Evolutionary conservation across 2,113 vertebrate species (phyloP).

Genomic region (Alethe castanea): DNA sequence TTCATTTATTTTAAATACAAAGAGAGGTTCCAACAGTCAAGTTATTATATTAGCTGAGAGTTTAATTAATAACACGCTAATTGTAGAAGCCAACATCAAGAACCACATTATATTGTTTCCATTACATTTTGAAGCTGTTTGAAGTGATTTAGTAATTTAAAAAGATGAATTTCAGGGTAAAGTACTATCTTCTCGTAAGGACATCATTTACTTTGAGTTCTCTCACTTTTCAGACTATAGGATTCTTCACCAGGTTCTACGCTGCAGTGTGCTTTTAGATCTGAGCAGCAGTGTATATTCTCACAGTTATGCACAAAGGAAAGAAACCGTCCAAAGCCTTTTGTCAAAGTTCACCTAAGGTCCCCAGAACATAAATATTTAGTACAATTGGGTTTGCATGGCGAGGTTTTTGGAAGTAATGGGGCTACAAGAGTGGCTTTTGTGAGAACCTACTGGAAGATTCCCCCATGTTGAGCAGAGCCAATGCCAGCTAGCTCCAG

Average conservation of each 20-base stretch:
- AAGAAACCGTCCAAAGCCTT: background rate
- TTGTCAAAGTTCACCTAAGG: background rate
- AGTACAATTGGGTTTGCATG: background rate
- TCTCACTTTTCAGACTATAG: background rate
- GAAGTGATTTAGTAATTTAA: constrained; percentile 66
- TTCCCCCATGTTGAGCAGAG: background rate
- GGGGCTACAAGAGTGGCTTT: background rate
- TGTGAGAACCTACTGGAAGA: background rate
- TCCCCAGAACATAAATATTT: background rate
- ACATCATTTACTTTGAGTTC: background rate
- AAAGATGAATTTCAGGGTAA: constrained; percentile 28
- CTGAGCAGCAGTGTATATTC: background rate
- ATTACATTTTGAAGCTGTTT: constrained; percentile 70
- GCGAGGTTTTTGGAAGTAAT: background rate
- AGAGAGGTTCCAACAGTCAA: constrained; percentile 69
- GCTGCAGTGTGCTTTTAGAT: background rate
- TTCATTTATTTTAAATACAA: constrained; percentile 72
- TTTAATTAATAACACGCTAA: constrained; percentile 79
- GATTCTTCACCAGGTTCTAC: background rate
- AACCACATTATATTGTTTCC: constrained; percentile 68
- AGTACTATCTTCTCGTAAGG: constrained; percentile 33
- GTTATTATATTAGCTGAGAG: constrained; percentile 69
- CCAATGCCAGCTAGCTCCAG: background rate
- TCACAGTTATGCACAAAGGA: background rate
- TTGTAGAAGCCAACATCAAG: constrained; percentile 68